These are phyloP conservation scores for Taphrorychus bicolor DNA, from an alignment of 2,888 invertebrate species.

Conservation along the genomic window DNA sequence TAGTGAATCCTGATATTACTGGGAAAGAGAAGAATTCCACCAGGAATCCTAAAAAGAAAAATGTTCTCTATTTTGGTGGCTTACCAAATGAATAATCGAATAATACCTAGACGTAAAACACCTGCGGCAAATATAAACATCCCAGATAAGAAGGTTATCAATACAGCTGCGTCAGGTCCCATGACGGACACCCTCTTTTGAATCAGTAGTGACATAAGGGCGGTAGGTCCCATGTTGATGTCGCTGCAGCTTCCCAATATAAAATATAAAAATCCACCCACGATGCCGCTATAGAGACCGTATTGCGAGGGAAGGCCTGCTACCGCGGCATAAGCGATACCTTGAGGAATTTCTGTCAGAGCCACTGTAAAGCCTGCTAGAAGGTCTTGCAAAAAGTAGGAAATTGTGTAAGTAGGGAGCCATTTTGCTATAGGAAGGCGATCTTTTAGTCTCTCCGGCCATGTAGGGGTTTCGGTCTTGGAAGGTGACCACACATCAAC, in stretches of 20 bases:
- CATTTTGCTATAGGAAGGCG: constrained; percentile 75
- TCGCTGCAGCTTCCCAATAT: constrained; percentile 66
- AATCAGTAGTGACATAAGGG: constrained; percentile 86
- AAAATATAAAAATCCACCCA: constrained; percentile 65
- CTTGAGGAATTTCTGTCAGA: constrained; percentile 83
- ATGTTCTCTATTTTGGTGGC: background rate
- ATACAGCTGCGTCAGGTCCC: constrained; percentile 73
- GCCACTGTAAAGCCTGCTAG: constrained; percentile 87
- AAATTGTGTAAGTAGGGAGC: constrained; percentile 74
- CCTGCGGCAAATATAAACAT: constrained; percentile 74
- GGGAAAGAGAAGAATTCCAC: constrained; percentile 42
- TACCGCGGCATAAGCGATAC: constrained; percentile 80
- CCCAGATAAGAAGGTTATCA: constrained; percentile 78
- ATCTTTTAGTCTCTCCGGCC: background rate
- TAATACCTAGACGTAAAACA: constrained; percentile 70
- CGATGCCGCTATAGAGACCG: constrained; percentile 67
- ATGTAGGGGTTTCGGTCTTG: background rate
- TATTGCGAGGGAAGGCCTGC: constrained; percentile 67
- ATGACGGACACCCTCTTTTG: constrained; percentile 69
- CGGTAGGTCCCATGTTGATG: constrained; percentile 81
- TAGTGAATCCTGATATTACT: constrained; percentile 66
- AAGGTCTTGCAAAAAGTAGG: constrained; percentile 74
- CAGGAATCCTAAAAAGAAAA: constrained; percentile 68
- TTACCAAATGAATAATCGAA: background rate
- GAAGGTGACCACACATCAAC: background rate